Evolutionary conservation across 2,888 invertebrate genomes (phyloP).

Genomic region (Pseudococcus jackbeardsleyi): DNA sequence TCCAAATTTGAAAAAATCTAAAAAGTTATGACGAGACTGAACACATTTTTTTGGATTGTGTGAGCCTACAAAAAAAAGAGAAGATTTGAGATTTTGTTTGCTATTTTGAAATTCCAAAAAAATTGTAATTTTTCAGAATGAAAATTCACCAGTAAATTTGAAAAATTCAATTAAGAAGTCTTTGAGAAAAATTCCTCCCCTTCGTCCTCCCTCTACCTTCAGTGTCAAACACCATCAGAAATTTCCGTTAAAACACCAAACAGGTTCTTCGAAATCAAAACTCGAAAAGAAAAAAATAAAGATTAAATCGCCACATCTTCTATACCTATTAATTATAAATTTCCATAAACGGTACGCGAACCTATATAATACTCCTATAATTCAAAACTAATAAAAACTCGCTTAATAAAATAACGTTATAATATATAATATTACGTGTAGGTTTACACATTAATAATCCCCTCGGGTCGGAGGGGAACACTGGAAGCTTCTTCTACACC

Average conservation of each 20-base stretch:
- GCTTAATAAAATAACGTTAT: constrained; percentile 23
- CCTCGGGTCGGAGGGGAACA: constrained; percentile 1
- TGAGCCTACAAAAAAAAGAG: too few relatives aligned
- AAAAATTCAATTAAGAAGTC: too few relatives aligned
- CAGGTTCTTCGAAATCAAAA: not conserved
- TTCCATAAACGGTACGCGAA: not conserved
- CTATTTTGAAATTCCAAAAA: too few relatives aligned
- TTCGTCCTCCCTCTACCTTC: not conserved
- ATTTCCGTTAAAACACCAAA: not conserved
- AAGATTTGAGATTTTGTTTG: too few relatives aligned
- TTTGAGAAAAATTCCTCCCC: not conserved
- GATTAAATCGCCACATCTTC: not conserved
- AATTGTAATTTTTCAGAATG: too few relatives aligned
- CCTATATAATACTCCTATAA: not conserved
- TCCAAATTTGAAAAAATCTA: too few relatives aligned
- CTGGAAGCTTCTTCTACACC: constrained; percentile 8
- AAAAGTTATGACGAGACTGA: too few relatives aligned
- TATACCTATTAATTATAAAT: constrained; percentile 17
- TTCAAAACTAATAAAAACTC: constrained; percentile 36
- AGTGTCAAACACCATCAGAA: not conserved
- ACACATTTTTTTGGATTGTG: too few relatives aligned
- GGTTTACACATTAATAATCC: constrained; percentile 34
- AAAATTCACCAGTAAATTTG: too few relatives aligned
- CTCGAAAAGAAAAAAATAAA: not conserved
- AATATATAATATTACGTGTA: not conserved